phyloP scores from a whole-genome alignment of 2,797 vertebrate genomes.

The Poecilia wingei region DNA sequence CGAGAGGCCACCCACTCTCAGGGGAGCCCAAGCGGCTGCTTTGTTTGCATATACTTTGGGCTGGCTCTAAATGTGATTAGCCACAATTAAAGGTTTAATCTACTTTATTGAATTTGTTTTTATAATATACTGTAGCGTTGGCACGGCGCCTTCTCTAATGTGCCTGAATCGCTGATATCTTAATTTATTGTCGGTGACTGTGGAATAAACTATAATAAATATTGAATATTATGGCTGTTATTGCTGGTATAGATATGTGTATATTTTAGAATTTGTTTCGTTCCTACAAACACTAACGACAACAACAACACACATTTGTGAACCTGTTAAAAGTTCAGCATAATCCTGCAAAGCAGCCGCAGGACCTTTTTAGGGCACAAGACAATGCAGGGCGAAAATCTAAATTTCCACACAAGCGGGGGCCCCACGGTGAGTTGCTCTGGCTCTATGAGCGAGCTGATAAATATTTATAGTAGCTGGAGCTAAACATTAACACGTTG shows the following conservation, averaged over 20 bases:
- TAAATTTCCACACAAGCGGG: constrained; percentile 34
- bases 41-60: not conserved
- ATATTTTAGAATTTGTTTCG: constrained; percentile 1
- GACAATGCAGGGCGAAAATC: constrained; percentile 42
- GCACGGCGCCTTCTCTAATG: not conserved
- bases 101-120: not conserved
- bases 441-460: constrained; percentile 57
- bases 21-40: not conserved
- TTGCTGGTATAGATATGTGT: no score
- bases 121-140: not conserved
- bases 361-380: constrained; percentile 67
- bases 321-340: constrained; percentile 2
- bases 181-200: no score
- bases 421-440: constrained; percentile 44
- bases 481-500: constrained; percentile 76
- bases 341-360: constrained; percentile 22
- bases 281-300: constrained; percentile 6
- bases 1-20: not conserved
- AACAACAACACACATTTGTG: not conserved
- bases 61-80: not conserved
- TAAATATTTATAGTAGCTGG: constrained; percentile 80
- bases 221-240: no score
- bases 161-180: not conserved
- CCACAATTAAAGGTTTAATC: not conserved
- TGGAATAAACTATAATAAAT: no score